Evolutionary conservation across 2,113 vertebrate species (phyloP), one percentile per base, ranked within the genome.

Genomic region (Chinchilla lanigera): DNA sequence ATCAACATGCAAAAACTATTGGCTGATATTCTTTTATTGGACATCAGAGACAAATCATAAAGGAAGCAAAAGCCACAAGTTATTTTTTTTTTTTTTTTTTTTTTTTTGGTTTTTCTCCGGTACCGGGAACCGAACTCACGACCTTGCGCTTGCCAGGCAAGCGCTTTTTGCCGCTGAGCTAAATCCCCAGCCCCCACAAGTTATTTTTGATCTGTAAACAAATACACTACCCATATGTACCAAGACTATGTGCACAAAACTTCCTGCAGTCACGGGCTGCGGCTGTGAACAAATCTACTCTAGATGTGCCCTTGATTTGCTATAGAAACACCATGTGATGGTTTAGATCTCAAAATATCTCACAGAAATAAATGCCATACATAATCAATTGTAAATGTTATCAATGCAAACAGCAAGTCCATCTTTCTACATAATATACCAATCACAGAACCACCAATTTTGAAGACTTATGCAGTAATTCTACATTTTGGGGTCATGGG

Each of bases 11-110:
- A 52, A 91, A 89, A 85, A 65, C 26, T 95, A 33, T 58, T 85
- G 30, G 35, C 28, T 75, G 35, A 58, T 80, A 92, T 91, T 91
- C 54, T 80, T 90, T 75, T 20, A 35, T 83, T 80, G 81, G 14
- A 75, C 41, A 58, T 47, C 60, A 90, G 52, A 90, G 33, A 95
- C 69, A 94, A 81, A 77, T 20, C 47, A 88, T 35, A 65, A 92
- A 91, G 22, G 35, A 88, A 50, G 38, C 28, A 91, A 69, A 89
- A 75, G 4, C 41, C 56, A 83, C 52, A 47, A 80, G 13, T 73
- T 84, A 56, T 87, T 84, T 86, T 22, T 92, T n/a, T n/a, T n/a
- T n/a, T n/a, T n/a, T n/a, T n/a, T n/a, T n/a, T n/a, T n/a, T n/a
- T n/a, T n/a, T n/a, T n/a, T n/a, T n/a, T n/a, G n/a, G n/a, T n/a